These are phyloP conservation scores for Glossophaga mutica DNA, from an alignment of 2,797 vertebrate genomes.

Conservation along the genomic window DNA sequence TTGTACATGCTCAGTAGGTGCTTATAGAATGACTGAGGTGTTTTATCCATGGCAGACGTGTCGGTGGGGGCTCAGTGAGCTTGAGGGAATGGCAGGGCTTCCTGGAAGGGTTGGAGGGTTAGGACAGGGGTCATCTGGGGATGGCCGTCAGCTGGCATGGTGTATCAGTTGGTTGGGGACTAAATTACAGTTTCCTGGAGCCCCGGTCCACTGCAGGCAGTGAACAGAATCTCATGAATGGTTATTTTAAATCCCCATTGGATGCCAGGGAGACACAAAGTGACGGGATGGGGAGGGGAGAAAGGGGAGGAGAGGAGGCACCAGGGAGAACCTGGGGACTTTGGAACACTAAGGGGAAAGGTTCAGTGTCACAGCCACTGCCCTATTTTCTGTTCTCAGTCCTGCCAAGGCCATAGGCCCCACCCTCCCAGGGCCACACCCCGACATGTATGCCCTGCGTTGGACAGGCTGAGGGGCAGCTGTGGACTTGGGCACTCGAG, in stretches of 20 bases:
- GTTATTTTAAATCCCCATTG: not conserved
- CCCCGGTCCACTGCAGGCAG: not conserved
- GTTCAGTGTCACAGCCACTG: not conserved
- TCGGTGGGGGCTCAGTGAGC: not conserved
- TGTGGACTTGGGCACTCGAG: not conserved
- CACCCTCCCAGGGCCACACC: not conserved
- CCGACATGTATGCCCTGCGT: not conserved
- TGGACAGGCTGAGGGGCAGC: not conserved
- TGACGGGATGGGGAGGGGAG: not conserved
- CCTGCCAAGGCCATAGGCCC: not conserved
- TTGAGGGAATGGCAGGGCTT: not conserved
- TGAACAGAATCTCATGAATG: not conserved
- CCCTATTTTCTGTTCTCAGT: not conserved
- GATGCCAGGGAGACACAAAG: not conserved
- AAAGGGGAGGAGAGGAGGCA: not conserved
- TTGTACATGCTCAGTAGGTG: fast-evolving
- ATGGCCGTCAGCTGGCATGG: not conserved
- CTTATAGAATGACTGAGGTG: not conserved
- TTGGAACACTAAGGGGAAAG: not conserved
- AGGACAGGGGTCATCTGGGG: not conserved
- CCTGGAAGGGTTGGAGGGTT: not conserved
- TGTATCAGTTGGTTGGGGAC: not conserved
- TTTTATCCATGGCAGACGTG: not conserved
- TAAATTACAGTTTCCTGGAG: not conserved
- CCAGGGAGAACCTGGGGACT: not conserved